Evolutionary conservation across 2,113 vertebrate genomes (phyloP).

Genomic region (Alethe castanea): DNA sequence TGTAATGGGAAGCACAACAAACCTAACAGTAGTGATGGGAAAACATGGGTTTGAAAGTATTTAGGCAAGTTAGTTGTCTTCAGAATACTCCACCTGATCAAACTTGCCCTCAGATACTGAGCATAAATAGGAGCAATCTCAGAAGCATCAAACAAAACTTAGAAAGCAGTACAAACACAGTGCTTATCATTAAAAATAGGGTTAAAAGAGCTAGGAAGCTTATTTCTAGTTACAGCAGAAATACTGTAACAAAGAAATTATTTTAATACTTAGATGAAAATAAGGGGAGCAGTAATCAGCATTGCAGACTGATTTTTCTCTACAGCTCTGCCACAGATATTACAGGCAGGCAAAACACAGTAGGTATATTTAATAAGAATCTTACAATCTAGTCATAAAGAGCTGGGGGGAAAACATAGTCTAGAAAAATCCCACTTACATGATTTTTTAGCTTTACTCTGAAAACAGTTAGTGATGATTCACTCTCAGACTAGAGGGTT

Average conservation of each 20-base stretch:
- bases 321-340: neutral
- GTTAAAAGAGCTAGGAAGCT: neutral
- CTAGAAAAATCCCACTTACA: neutral
- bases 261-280: neutral
- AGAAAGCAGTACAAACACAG: neutral
- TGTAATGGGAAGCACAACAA: neutral
- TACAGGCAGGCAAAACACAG: neutral
- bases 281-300: neutral
- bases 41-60: neutral
- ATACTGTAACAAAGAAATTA: neutral
- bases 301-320: neutral
- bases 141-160: neutral
- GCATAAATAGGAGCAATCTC: neutral
- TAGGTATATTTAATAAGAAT: neutral
- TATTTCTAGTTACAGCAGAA: neutral
- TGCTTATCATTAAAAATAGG: neutral
- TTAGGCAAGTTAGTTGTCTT: neutral
- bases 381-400: neutral
- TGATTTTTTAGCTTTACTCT: neutral
- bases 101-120: neutral
- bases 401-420: neutral
- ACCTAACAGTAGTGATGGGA: neutral
- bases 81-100: neutral
- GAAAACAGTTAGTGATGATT: neutral
- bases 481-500: neutral